Base-by-base conservation (phyloP, 2,113 vertebrate genomes). In the Reinhardtius hippoglossoides region DNA sequence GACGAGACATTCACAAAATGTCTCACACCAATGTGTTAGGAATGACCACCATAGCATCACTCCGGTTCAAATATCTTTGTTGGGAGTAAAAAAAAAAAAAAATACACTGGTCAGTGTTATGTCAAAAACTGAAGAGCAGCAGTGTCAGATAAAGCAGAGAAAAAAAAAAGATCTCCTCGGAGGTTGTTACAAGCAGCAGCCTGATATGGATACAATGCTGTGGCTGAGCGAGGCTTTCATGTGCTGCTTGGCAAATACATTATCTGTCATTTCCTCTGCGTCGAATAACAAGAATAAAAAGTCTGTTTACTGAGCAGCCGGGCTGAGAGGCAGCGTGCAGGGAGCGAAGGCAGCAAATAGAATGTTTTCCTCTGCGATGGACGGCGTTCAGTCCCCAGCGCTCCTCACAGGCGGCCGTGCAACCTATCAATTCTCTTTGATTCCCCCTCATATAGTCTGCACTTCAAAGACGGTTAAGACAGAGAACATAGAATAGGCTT, bases 371-470 rank as follows among this genome's bases (percentile, higher is more conserved):
- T 88, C 83, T 54, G 21, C 52, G 27, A 75, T 70, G 79, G 76
- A 80, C 81, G 58, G 67, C 82, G 59, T 87, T 87, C 76, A 73
- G 84, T 89, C 82, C 81, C 78, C 72, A 77, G 77, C 62, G 80
- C 60, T 89, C 75, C 70, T 69, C 86, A 80, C 78, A 80, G 74
- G 74, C 80, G 10, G 50, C 58, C 59, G 10, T 74, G 80, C 83
- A 85, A 85, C 70, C 83, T 89, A 85, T 86, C 86, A 78, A 76
- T 89, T 89, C 80, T 82, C 79, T 89, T 87, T 90, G 86, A 90
- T 90, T 82, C 82, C 27, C 65, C 70, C 76, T 73, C 76, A 82
- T 74, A 80, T 71, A 88, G 67, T 87, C 61, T 84, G 80, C 74
- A 71, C 71, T 84, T 59, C 46, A 83, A 85, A 92, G 70, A 74